phyloP scores from a whole-genome alignment of 2,797 vertebrate genomes.

The Malurus splendens region DNA sequence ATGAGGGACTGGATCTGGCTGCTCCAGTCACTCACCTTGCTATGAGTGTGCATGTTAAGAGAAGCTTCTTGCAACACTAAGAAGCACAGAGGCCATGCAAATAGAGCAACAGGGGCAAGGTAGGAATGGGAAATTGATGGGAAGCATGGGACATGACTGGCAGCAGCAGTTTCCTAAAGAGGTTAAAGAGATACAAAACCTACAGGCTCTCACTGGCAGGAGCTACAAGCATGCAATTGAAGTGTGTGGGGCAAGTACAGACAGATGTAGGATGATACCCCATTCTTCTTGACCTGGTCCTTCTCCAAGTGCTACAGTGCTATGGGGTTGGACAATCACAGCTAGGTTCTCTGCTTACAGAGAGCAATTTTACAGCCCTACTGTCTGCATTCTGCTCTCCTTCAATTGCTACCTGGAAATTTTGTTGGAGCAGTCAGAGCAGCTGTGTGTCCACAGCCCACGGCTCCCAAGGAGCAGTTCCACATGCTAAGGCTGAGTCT shows the following conservation, averaged over 20 bases:
- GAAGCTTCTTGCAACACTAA: neutral
- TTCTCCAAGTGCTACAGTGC: neutral
- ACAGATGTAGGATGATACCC: neutral
- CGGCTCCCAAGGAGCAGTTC: neutral
- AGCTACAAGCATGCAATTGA: neutral
- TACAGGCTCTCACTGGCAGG: neutral
- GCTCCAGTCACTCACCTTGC: neutral
- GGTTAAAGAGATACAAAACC: neutral
- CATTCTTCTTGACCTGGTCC: neutral
- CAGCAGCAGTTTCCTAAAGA: neutral
- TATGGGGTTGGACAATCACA: neutral
- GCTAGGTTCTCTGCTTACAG: neutral
- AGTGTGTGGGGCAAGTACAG: neutral
- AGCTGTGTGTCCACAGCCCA: neutral
- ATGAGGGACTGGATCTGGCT: neutral
- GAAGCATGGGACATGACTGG: neutral
- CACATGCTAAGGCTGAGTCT: neutral
- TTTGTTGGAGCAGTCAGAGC: neutral
- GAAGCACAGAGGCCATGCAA: neutral
- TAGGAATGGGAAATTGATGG: neutral
- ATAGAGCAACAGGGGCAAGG: neutral
- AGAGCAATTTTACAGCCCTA: neutral
- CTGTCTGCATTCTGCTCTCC: neutral
- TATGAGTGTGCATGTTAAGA: neutral
- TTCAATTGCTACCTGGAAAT: neutral